Base-by-base conservation (phyloP, 2,113 vertebrate genomes). In the Ariopsis seemanni region DNA sequence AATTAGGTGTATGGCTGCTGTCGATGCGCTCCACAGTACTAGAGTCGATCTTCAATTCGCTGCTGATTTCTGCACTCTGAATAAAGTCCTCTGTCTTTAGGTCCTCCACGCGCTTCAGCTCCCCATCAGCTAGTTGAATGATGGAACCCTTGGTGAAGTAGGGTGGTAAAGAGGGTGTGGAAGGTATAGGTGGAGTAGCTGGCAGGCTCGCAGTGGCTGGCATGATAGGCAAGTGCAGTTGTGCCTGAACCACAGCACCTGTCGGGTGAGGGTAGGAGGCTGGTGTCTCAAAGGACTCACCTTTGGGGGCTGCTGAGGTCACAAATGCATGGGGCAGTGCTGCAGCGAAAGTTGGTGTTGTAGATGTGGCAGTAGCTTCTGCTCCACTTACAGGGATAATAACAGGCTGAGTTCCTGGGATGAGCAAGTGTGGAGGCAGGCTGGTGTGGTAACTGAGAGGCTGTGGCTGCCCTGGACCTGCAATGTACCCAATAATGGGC, bases 11-110 rank as follows among this genome's bases (percentile, higher is more conserved):
- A 94, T 95, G 97, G 96, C 97, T 96, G 87, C 96, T 96, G 74
- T 97, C 97, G 0, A 99, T 97, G 89, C 98, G 96, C 95, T 99
- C 98, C 93, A 99, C 98, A 0, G 98, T 99, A 95, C 98, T 99
- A 57, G 98, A 98, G 96, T 99, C 98, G 77, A 99, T 99, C 94
- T 99, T 99, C 92, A 99, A 96, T 91, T 99, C 98, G 0, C 91
- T 97, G 96, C 98, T 99, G 77, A 99, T 98, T 93, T 99, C 98
- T 0, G 98, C 98, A 0, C 98, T 99, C 95, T 99, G 98, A 88
- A 99, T 98, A 95, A 99, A 99, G 95, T 99, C 98, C 91, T 99
- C 98, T 0, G 98, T 99, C 94, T 98, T 99, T 82, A 99, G 94
- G 92, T 99, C 98, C 94, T 99, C 98, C 86, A 99, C 98, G 4